These are phyloP conservation scores for Callorhinus ursinus DNA, from an alignment of 2,113 vertebrate species.

Conservation along the genomic window DNA sequence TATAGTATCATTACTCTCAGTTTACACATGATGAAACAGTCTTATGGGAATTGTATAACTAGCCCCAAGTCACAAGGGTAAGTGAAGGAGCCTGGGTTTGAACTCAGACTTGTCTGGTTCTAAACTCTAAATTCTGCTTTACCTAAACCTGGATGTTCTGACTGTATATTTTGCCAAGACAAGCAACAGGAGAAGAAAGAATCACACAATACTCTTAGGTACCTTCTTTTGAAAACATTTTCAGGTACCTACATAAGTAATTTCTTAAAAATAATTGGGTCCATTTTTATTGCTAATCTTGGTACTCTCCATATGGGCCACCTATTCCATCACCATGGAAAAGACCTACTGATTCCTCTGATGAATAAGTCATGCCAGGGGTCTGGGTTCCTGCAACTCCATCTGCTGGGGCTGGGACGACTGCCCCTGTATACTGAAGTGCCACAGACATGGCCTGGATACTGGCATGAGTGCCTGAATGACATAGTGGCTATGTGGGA, in stretches of 20 bases:
- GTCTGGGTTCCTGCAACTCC: neutral
- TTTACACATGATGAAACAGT: neutral
- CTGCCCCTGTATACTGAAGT: neutral
- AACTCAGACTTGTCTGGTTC: neutral
- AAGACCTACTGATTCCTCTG: neutral
- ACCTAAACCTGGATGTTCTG: neutral
- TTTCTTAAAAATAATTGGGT: neutral
- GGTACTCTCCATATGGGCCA: too few relatives aligned
- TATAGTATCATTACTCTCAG: neutral
- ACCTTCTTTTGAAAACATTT: constrained; percentile 28
- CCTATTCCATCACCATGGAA: neutral
- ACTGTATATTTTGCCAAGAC: neutral
- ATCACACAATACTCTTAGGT: neutral
- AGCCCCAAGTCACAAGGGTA: neutral
- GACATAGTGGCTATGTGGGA: neutral
- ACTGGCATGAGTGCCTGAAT: neutral
- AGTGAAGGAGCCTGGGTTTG: neutral
- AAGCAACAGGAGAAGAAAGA: neutral
- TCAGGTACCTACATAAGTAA: neutral
- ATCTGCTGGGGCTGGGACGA: neutral
- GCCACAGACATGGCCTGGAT: neutral
- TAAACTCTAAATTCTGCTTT: neutral
- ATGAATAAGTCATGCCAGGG: neutral
- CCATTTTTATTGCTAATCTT: neutral
- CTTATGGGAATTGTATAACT: neutral